These are phyloP conservation scores for Enoplosus armatus DNA, from an alignment of 2,797 vertebrate species.

Conservation along the genomic window DNA sequence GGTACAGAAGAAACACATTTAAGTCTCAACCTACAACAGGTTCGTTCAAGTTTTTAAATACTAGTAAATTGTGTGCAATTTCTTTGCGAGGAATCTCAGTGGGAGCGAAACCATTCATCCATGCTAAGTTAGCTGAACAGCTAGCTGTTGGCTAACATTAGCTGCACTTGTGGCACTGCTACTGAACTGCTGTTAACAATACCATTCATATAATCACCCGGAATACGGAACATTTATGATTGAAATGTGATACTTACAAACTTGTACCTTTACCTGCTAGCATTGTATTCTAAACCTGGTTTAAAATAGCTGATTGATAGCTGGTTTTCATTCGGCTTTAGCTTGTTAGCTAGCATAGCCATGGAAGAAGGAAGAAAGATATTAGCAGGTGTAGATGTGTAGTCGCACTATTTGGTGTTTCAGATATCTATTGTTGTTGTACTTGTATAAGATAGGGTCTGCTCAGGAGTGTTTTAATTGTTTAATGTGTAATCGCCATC, in stretches of 20 bases:
- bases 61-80: background rate
- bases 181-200: background rate
- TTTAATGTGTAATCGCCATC: background rate
- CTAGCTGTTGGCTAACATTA: constrained; percentile 67
- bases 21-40: constrained; percentile 49
- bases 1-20: constrained; percentile 4
- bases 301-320: background rate
- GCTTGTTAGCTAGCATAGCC: constrained; percentile 48
- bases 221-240: background rate
- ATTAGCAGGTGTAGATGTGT: background rate
- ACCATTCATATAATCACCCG: background rate
- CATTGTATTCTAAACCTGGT: background rate
- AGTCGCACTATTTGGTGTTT: background rate
- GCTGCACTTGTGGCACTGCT: constrained; percentile 52
- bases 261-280: rapidly evolving
- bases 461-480: background rate
- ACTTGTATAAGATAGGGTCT: background rate
- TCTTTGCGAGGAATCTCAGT: background rate
- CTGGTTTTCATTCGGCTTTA: constrained; percentile 10
- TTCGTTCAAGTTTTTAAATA: constrained; percentile 39
- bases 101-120: constrained; percentile 66
- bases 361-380: background rate
- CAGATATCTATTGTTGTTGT: background rate
- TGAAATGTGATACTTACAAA: background rate
- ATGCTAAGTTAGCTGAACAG: constrained; percentile 66